Evolutionary conservation across 2,113 vertebrate genomes (phyloP), one percentile per base, ranked within the genome.

Genomic region (Cavia porcellus): DNA sequence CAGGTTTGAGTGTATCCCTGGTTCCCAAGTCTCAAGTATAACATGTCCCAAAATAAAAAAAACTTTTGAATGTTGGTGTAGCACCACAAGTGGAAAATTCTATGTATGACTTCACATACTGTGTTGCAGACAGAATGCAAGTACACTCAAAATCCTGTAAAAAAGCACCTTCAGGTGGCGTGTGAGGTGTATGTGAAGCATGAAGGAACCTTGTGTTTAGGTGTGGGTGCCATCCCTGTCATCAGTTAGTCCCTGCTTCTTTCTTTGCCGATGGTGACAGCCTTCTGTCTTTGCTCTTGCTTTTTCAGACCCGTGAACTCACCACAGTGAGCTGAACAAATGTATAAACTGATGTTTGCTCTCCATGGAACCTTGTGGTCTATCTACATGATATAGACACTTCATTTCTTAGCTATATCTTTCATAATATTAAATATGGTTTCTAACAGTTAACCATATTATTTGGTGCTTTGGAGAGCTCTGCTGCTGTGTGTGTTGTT

Each of bases 351-450:
- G 57, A 55, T 87, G 72, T 72, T 80, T 32, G 70, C n/a, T 74
- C n/a, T 83, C 4, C 32, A 17, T 19, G 52, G 45, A 84, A 50
- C 82, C 14, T 68, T 64, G 0, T 32, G 15, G 32, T 72, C 38
- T 86, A 55, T 50, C 25, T 30, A 70, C 68, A 74, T 42, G 64
- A 55, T 35, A 86, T 52, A 87, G n/a, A 35, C 50, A 89, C 50
- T 52, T 89, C 79, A 57, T 83, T 89, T 11, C 14, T 45, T 92
- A 66, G 64, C 93, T 80, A 82, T 77, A n/a, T 47, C 59, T 83
- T 92, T 92, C 50, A 77, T 95, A n/a, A 92, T 92, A 91, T 80
- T 45, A 90, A 72, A 80, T 79, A 88, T 66, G 61, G 20, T 91
- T 88, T 90, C 4, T 94, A 52, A 62, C 20, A 93, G 52, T 57